phyloP scores from a whole-genome alignment of 2,888 invertebrate species.

The Tillus elongatus region DNA sequence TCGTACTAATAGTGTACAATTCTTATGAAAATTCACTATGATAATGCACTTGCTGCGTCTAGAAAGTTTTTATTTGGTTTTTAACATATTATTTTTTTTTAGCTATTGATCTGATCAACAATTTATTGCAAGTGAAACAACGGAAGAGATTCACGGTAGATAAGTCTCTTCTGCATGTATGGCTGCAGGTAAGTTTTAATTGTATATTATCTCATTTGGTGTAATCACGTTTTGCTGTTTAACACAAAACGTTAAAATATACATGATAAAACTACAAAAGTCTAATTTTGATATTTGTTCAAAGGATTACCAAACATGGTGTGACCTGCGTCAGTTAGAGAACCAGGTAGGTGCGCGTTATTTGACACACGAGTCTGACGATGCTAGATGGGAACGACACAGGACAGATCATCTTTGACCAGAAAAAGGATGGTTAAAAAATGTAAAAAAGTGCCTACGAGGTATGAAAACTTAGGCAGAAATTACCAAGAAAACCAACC shows the following conservation, averaged over 20 bases:
- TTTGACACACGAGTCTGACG: slow-evolving; percentile 87
- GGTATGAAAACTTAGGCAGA: no score
- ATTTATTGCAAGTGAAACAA: slow-evolving; percentile 93
- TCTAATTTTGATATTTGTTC: no score
- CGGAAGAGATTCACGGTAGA: slow-evolving; percentile 92
- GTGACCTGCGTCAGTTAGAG: slow-evolving; percentile 84
- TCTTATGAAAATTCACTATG: no score
- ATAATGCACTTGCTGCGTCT: no score
- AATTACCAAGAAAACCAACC: no score
- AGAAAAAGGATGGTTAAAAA: slow-evolving; percentile 45
- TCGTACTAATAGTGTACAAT: no score
- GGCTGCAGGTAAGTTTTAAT: slow-evolving; percentile 73
- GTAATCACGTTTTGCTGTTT: no score
- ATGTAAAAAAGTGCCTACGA: slow-evolving; percentile 39
- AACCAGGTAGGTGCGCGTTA: slow-evolving; percentile 63
- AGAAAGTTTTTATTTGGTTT: no score
- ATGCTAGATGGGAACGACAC: slow-evolving; percentile 72
- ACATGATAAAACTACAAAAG: not conserved
- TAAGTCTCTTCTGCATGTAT: slow-evolving; percentile 88
- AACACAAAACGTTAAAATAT: slow-evolving; percentile 3
- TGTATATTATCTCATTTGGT: not conserved
- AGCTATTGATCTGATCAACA: slow-evolving; percentile 98
- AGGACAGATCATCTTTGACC: slow-evolving; percentile 38
- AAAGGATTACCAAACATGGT: slow-evolving; percentile 90
- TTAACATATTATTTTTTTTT: no score